Conservation (phyloP, 1,140 invertebrate species). For the Melitaea cinxia region DNA sequence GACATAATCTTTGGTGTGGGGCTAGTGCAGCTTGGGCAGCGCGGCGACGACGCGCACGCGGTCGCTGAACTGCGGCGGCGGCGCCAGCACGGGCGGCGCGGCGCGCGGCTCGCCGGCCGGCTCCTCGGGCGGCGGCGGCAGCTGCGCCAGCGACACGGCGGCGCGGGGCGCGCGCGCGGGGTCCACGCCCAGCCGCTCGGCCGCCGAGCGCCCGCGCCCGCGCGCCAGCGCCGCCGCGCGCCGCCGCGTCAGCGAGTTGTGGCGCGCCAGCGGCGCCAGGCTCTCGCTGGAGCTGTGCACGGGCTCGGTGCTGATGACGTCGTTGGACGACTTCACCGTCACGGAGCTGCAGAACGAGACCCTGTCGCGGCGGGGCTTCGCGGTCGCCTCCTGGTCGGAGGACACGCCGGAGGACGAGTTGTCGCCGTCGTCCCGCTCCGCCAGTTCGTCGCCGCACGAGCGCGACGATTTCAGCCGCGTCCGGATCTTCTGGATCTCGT, state of each 20-base stretch:
- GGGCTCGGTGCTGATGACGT: slow-evolving; percentile 80
- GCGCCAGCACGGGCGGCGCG: slow-evolving; percentile 83
- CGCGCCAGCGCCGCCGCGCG: slow-evolving; percentile 76
- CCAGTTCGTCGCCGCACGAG: slow-evolving; percentile 91
- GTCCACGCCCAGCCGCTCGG: slow-evolving; percentile 75
- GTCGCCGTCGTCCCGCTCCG: slow-evolving; percentile 88
- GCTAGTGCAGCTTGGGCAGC: slow-evolving; percentile 84
- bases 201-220: slow-evolving; percentile 63
- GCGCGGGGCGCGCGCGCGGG: slow-evolving; percentile 67
- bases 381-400: slow-evolving; percentile 88
- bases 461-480: slow-evolving; percentile 92
- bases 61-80: slow-evolving; percentile 88
- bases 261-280: slow-evolving; percentile 78
- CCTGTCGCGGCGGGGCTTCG: slow-evolving; percentile 70
- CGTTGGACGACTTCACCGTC: slow-evolving; percentile 78
- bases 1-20: slow-evolving; percentile 31
- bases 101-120: slow-evolving; percentile 80
- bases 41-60: slow-evolving; percentile 90
- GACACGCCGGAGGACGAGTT: slow-evolving; percentile 94
- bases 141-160: slow-evolving; percentile 88
- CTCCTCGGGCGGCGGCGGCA: slow-evolving; percentile 91
- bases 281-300: slow-evolving; percentile 75
- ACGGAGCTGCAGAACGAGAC: slow-evolving; percentile 80
- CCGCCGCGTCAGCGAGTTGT: slow-evolving; percentile 83
- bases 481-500: slow-evolving; percentile 93